Evolutionary conservation across 1,140 invertebrate genomes (phyloP).

Genomic region (Gonatopus flavifemur): DNA sequence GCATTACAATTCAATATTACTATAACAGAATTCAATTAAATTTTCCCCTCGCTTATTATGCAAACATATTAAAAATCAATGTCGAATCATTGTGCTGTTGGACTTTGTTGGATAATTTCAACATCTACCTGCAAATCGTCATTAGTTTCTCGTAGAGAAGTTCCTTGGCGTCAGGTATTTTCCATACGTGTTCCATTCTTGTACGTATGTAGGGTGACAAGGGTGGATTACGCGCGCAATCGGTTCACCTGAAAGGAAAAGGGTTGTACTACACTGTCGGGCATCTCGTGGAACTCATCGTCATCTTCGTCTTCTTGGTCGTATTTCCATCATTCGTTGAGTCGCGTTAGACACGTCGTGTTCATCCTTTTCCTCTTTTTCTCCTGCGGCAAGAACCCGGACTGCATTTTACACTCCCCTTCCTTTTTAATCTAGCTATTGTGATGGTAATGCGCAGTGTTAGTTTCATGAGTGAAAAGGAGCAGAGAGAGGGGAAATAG

Average conservation of each 20-base stretch:
- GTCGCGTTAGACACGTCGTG: constrained; percentile 44
- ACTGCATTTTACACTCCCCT: constrained; percentile 35
- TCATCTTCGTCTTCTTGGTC: no score
- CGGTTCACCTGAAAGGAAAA: constrained; percentile 30
- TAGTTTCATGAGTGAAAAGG: constrained; percentile 42
- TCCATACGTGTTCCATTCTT: no score
- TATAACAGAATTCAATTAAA: no score
- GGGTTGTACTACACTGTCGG: constrained; percentile 24
- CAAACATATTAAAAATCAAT: no score
- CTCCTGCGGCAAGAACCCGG: constrained; percentile 24
- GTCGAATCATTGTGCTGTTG: no score
- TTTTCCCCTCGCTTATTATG: no score
- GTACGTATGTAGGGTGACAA: neutral
- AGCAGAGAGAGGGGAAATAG: constrained; percentile 1
- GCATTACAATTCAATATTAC: no score
- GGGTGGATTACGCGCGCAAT: constrained; percentile 33
- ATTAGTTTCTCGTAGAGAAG: no score
- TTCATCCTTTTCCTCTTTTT: constrained; percentile 12
- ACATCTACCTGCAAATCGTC: neutral
- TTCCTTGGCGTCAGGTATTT: no score
- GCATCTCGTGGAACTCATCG: constrained; percentile 40
- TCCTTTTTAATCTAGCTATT: constrained; percentile 54
- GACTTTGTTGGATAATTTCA: no score
- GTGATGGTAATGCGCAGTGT: constrained; percentile 53
- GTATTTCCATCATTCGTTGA: constrained; percentile 34